These are phyloP conservation scores for Polyommatus iphigenia DNA, from an alignment of 2,888 invertebrate species.

Conservation along the genomic window DNA sequence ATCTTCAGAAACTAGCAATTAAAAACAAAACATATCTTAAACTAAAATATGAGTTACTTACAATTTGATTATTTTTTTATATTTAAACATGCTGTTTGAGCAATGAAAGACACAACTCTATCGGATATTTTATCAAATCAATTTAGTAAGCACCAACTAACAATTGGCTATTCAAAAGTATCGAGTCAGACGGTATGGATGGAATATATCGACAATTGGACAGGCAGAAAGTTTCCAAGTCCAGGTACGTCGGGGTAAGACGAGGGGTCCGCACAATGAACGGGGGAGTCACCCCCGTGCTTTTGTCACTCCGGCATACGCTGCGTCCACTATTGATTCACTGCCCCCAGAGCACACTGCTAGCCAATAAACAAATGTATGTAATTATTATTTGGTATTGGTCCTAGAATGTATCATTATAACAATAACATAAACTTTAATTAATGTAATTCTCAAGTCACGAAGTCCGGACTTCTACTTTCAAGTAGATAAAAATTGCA, in stretches of 20 bases:
- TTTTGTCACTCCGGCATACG: constrained; percentile 23
- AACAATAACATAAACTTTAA: no score
- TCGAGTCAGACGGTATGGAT: constrained; percentile 14
- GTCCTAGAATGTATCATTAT: no score
- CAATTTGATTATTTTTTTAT: no score
- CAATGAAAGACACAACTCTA: not conserved
- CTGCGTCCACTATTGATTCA: constrained; percentile 32
- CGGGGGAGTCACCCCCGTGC: constrained; percentile 32
- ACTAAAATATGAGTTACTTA: no score
- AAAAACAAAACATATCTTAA: no score
- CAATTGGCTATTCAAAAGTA: constrained; percentile 19
- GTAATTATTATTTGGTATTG: no score
- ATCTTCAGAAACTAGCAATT: no score
- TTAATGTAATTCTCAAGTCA: no score
- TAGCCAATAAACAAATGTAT: not conserved
- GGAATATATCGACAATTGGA: constrained; percentile 26
- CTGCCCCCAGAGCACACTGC: constrained; percentile 11
- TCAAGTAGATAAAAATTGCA: no score
- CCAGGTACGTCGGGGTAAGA: constrained; percentile 27
- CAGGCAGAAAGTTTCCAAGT: constrained; percentile 26
- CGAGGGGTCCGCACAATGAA: constrained; percentile 30
- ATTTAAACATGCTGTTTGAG: no score
- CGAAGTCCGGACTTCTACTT: no score
- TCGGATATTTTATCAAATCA: not conserved
- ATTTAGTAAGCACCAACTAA: not conserved